phyloP scores from a whole-genome alignment of 2,113 vertebrate genomes.

The Oxyruncus cristatus region DNA sequence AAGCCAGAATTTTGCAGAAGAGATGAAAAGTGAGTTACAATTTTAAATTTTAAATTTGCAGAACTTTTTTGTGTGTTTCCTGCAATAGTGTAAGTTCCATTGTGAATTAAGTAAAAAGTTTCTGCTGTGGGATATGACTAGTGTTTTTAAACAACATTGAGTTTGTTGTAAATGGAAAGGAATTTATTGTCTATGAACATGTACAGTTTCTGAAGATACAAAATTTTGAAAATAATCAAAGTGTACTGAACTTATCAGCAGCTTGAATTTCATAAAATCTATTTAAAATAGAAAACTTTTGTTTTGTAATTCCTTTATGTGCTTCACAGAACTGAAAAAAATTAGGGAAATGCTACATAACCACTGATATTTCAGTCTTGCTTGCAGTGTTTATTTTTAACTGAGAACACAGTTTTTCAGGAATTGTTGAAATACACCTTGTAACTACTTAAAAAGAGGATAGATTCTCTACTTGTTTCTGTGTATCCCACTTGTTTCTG shows the following conservation, averaged over 20 bases:
- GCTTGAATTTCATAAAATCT: neutral
- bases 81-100: neutral
- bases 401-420: neutral
- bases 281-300: neutral
- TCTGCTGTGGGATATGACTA: neutral
- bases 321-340: neutral
- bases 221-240: neutral
- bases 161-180: neutral
- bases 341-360: neutral
- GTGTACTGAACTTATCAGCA: neutral
- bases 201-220: neutral
- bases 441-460: neutral
- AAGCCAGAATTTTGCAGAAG: constrained; percentile 78
- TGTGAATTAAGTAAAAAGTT: neutral
- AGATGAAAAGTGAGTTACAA: constrained; percentile 79
- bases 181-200: neutral
- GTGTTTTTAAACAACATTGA: neutral
- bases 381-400: neutral
- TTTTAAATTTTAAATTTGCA: neutral
- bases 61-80: neutral
- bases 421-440: neutral
- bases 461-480: neutral
- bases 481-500: neutral
- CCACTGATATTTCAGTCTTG: neutral
- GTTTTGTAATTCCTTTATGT: neutral